Base-by-base conservation (phyloP, 2,888 invertebrate genomes). In the Tanypteryx hageni region DNA sequence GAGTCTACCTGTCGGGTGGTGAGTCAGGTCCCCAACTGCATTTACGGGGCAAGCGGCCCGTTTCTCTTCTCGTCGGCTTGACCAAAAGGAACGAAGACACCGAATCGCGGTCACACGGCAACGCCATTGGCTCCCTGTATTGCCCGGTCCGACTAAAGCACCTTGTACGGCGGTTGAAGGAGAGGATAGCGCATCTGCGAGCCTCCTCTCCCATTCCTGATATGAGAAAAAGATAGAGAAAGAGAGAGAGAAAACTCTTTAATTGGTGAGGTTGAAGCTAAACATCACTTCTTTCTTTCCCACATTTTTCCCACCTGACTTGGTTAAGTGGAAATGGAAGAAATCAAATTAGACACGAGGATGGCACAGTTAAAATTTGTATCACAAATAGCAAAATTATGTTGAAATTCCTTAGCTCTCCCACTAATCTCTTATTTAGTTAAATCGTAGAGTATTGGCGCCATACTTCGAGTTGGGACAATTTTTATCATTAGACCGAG, bases 71-170 rank as follows among this genome's bases (percentile, higher is more conserved):
- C 61, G 89, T 68, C 61, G 89, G 64, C 89, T 64, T 89, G 89
- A 89, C 89, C 89, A 89, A 89, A 89, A 89, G 89, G 89, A 89
- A 89, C 86, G 86, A 86, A 58, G 59, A 86, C 89, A 22, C 64
- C 89, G 89, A 89, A 89, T 64, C 89, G 89, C 89, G 89, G 89
- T 89, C 89, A 89, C 89, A n/a, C 89, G 76, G 76, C 76, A 27
- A 13, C 22, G 22, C 68, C n/a, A 68, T 64, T 14, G 64, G 68
- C 18, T n/a, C 68, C 68, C 76, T 27, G 76, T 76, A 27, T 76
- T 76, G 76, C 76, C 76, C 76, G 76, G 76, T 76, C 76, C 76
- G 22, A 22, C 22, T 68, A 16, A 22, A 68, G 76, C 76, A 27
- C 76, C 76, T 76, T 76, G 9, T 76, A 76, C 76, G 76, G 76